phyloP scores from a whole-genome alignment of 2,113 vertebrate genomes.

The Spermophilus dauricus region DNA sequence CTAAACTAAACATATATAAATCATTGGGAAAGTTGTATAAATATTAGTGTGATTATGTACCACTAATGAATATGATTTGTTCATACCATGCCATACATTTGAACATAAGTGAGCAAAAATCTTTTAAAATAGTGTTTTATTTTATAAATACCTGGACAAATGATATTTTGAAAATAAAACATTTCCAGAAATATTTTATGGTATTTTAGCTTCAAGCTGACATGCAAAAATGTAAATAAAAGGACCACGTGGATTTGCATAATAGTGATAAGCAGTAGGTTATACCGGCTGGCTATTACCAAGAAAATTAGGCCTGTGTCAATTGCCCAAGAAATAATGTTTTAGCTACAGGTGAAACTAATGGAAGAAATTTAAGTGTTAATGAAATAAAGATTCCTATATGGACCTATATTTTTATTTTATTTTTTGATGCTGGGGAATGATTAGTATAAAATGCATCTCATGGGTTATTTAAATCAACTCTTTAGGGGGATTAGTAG shows the following conservation, averaged over 20 bases:
- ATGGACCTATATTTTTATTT: neutral
- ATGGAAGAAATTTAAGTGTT: neutral
- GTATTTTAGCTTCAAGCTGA: neutral
- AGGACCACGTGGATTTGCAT: neutral
- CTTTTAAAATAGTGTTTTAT: neutral
- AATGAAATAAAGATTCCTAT: neutral
- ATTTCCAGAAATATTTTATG: neutral
- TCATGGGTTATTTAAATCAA: neutral
- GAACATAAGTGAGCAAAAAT: neutral
- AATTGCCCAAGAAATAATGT: neutral
- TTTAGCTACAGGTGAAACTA: neutral
- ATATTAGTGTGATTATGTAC: neutral
- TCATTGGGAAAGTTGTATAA: neutral
- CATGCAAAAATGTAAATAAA: neutral
- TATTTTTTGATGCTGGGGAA: neutral
- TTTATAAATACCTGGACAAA: neutral
- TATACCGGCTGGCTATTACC: neutral
- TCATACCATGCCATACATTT: neutral
- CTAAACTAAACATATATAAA: neutral
- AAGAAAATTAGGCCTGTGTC: neutral
- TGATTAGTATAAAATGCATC: neutral
- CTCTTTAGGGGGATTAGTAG: neutral
- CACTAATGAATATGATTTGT: neutral
- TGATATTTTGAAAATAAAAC: conserved; percentile 1
- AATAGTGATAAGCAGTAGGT: neutral